These are phyloP conservation scores for Phaethornis superciliosus DNA, from an alignment of 2,113 vertebrate genomes.

Conservation along the genomic window DNA sequence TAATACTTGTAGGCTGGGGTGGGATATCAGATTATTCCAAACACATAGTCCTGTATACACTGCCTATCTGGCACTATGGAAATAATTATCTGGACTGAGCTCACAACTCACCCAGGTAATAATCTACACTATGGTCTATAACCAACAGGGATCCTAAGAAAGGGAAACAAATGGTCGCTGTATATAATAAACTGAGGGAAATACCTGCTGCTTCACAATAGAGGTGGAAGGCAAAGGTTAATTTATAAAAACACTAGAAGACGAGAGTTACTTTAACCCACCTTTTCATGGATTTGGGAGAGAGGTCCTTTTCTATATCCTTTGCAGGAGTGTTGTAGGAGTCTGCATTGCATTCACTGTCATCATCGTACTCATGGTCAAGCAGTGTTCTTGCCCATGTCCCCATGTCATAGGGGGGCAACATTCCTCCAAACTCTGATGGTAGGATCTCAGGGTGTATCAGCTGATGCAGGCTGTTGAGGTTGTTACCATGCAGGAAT, in stretches of 20 bases:
- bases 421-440: conserved; percentile 96
- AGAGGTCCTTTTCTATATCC: conserved; percentile 90
- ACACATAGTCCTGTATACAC: neutral
- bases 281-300: conserved; percentile 98
- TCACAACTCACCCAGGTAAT: neutral
- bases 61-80: neutral
- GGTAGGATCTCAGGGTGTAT: conserved; percentile 97
- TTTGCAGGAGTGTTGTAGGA: conserved; percentile 89
- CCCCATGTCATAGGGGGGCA: conserved; percentile 98
- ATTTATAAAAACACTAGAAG: neutral
- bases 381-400: conserved; percentile 97
- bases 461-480: conserved; percentile 96
- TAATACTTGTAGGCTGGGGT: neutral
- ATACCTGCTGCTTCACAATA: neutral
- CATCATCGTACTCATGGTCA: conserved; percentile 98
- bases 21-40: neutral
- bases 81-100: neutral
- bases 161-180: accelerated
- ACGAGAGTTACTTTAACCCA: conserved; percentile 37
- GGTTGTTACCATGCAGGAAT: conserved; percentile 98
- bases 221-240: neutral
- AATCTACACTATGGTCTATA: neutral
- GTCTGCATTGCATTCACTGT: conserved; percentile 89
- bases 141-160: neutral
- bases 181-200: neutral